phyloP scores from a whole-genome alignment of 2,113 vertebrate genomes.

The Thymallus thymallus region DNA sequence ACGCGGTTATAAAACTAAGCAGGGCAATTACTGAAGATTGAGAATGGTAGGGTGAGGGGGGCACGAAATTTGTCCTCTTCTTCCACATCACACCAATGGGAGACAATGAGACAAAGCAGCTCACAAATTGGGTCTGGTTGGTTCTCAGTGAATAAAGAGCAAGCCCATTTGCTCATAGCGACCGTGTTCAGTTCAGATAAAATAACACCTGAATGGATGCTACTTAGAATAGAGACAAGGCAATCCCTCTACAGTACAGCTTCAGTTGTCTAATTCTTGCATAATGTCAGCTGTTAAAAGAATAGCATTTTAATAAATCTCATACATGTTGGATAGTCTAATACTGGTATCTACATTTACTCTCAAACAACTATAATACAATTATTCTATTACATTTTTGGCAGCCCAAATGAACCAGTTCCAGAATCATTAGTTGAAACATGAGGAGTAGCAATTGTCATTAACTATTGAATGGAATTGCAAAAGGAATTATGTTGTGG shows the following conservation, averaged over 20 bases:
- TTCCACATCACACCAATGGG: conserved; percentile 43
- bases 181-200: conserved; percentile 32
- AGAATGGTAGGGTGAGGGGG: conserved; percentile 28
- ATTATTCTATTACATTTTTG: neutral
- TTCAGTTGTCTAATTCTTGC: neutral
- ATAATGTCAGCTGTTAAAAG: neutral
- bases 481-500: neutral
- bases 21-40: conserved; percentile 68
- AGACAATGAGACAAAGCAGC: conserved; percentile 54
- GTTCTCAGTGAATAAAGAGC: neutral
- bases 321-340: neutral
- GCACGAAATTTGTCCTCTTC: conserved; percentile 37
- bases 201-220: conserved; percentile 21
- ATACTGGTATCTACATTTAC: neutral
- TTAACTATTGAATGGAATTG: neutral
- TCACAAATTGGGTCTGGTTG: conserved; percentile 56
- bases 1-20: conserved; percentile 66
- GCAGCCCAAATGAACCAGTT: neutral
- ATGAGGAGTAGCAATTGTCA: neutral
- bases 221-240: neutral
- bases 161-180: conserved; percentile 25
- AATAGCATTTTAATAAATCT: neutral
- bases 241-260: neutral
- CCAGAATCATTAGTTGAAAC: neutral
- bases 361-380: neutral